These are phyloP conservation scores for Pantherophis guttatus DNA, from an alignment of 2,113 vertebrate genomes.

Conservation along the genomic window DNA sequence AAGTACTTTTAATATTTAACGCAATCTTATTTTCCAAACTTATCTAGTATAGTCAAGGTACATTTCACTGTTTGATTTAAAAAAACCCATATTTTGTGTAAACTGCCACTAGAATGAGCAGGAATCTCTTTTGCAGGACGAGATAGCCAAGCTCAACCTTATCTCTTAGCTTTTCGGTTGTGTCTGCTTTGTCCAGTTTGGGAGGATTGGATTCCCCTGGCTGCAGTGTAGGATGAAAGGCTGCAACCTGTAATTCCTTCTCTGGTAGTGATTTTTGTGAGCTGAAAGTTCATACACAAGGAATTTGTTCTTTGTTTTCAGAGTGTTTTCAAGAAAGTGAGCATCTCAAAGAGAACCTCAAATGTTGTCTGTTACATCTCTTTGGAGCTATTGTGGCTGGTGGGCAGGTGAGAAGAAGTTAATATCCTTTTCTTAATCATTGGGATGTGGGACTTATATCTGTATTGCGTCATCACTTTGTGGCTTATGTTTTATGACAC, in stretches of 20 bases:
- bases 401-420: slow-evolving; percentile 82
- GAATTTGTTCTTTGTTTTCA: slow-evolving; percentile 58
- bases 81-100: background rate
- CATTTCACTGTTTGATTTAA: background rate
- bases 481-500: background rate
- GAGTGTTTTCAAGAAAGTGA: slow-evolving; percentile 99
- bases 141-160: background rate
- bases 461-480: background rate
- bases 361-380: slow-evolving; percentile 93
- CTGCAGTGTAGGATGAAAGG: background rate
- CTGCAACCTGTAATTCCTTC: background rate
- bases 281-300: background rate
- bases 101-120: background rate
- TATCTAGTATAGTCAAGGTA: background rate
- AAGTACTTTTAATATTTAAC: background rate
- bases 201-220: background rate
- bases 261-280: background rate
- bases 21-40: background rate
- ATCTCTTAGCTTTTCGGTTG: background rate
- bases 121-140: background rate
- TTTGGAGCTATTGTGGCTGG: slow-evolving; percentile 95
- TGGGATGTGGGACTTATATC: background rate
- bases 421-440: background rate
- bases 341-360: slow-evolving; percentile 95
- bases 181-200: background rate